Conservation (phyloP, 2,113 vertebrate genomes). For the Scolopax mira region DNA sequence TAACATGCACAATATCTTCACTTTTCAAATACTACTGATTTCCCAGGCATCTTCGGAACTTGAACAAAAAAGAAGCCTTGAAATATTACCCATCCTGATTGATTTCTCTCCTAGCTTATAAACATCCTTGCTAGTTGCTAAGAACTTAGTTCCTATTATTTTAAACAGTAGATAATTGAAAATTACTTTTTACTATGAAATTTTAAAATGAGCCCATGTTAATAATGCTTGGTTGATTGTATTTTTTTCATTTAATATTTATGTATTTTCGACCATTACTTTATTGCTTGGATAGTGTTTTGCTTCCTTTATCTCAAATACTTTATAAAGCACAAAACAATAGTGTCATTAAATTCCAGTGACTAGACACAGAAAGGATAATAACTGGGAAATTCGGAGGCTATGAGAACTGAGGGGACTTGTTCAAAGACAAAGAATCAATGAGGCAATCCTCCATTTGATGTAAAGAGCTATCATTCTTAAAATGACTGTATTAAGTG, state of each 20-base stretch:
- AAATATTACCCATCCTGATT: background rate
- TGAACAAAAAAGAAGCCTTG: background rate
- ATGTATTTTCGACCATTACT: background rate
- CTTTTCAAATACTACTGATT: background rate
- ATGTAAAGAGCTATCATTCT: background rate
- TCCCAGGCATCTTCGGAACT: background rate
- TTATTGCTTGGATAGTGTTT: background rate
- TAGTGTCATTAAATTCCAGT: background rate
- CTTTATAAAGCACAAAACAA: background rate
- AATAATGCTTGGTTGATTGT: background rate
- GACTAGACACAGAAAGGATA: background rate
- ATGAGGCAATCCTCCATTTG: background rate
- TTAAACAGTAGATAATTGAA: background rate
- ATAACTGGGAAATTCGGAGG: fast-evolving
- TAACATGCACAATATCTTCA: background rate
- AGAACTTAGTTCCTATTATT: background rate
- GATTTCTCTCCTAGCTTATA: background rate
- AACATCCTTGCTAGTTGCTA: background rate
- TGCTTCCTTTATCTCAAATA: background rate
- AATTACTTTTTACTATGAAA: background rate
- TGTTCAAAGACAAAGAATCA: background rate
- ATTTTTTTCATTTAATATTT: background rate
- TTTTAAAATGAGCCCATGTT: background rate
- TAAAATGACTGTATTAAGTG: background rate
- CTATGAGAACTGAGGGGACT: background rate